A percentile compares a stretch with the other conserved stretches of the same genome.
phyloP scores from a whole-genome alignment of 2,888 invertebrate species.

The Pammene aurita region DNA sequence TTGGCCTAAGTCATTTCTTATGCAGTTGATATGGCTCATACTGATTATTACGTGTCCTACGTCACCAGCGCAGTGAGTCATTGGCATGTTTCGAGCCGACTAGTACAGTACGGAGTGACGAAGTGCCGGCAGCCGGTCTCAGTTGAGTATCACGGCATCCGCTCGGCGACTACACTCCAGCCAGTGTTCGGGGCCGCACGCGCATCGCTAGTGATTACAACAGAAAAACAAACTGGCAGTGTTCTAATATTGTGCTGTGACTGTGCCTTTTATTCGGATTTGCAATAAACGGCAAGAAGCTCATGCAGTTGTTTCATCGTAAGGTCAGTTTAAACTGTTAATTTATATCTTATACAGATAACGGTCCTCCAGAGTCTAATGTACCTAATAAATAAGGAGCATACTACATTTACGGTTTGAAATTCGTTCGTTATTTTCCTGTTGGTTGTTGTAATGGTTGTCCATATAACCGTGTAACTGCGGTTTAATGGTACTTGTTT shows the following conservation, averaged over 20 bases:
- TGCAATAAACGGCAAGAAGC: slow-evolving; percentile 25
- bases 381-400: slow-evolving; percentile 18
- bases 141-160: slow-evolving; percentile 67
- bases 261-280: slow-evolving; percentile 49
- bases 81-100: slow-evolving; percentile 40
- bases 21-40: slow-evolving; percentile 37
- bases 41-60: slow-evolving; percentile 37
- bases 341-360: slow-evolving; percentile 8
- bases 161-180: slow-evolving; percentile 58
- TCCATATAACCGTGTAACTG: slow-evolving; percentile 20
- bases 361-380: slow-evolving; percentile 15
- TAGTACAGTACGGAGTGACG: slow-evolving; percentile 61
- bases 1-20: slow-evolving; percentile 31
- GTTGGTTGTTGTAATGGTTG: slow-evolving; percentile 21
- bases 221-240: slow-evolving; percentile 71
- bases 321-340: neutral
- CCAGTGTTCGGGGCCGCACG: slow-evolving; percentile 66
- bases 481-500: slow-evolving; percentile 18
- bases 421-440: slow-evolving; percentile 27
- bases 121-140: slow-evolving; percentile 63
- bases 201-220: slow-evolving; percentile 68
- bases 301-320: neutral
- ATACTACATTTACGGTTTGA: slow-evolving; percentile 10
- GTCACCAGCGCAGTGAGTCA: slow-evolving; percentile 57
- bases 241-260: slow-evolving; percentile 59